Percentiles rank a stretch among this genome's conserved stretches.
Conservation (phyloP, 2,888 invertebrate species). For the Eubasilissa splendida region DNA sequence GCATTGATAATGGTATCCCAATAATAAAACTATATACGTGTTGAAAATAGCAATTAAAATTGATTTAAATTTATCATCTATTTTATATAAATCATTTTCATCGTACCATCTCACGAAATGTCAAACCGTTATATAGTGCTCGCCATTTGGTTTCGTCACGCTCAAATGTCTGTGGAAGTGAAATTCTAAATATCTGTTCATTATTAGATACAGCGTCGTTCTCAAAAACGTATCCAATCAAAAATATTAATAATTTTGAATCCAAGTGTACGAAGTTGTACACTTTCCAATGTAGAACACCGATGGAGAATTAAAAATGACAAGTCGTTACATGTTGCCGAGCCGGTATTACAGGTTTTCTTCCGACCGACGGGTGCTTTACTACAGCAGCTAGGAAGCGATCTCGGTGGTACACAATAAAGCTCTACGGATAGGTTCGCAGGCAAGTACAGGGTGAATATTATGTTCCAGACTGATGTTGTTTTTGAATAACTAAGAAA, state of each 20-base stretch:
- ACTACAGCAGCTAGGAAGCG: slow-evolving; percentile 48
- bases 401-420: slow-evolving; percentile 26
- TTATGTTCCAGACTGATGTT: too few species aligned
- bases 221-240: too few species aligned
- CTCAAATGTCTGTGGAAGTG: slow-evolving; percentile 20
- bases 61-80: slow-evolving; percentile 32
- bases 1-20: not conserved
- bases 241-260: too few species aligned
- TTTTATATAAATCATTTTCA: slow-evolving; percentile 46
- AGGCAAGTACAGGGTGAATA: too few species aligned
- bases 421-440: not conserved
- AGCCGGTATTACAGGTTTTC: slow-evolving; percentile 52
- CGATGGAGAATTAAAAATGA: slow-evolving; percentile 51
- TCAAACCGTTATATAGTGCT: slow-evolving; percentile 48
- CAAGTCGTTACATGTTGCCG: slow-evolving; percentile 48
- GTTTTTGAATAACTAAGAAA: too few species aligned
- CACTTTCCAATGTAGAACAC: slow-evolving; percentile 48
- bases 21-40: slow-evolving; percentile 12
- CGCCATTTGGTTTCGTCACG: slow-evolving; percentile 35
- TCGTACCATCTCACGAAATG: slow-evolving; percentile 41
- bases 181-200: slow-evolving; percentile 1
- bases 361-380: slow-evolving; percentile 1
- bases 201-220: too few species aligned
- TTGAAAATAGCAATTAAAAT: slow-evolving; percentile 31
- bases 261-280: too few species aligned